phyloP scores from a whole-genome alignment of 2,797 vertebrate species.

The Myotis planiceps region DNA sequence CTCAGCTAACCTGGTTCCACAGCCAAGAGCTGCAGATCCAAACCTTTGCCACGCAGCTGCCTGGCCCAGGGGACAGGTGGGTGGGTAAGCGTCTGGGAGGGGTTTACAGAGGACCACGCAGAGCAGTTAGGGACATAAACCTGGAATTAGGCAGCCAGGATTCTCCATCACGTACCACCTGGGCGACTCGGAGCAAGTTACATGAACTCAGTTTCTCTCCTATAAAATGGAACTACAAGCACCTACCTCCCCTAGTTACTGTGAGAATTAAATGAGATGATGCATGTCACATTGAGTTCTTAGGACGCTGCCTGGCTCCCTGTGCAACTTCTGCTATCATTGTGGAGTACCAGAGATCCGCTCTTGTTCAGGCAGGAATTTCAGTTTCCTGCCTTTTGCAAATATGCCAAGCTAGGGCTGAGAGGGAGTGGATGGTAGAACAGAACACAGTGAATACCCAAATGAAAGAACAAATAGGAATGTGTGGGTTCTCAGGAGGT shows the following conservation, averaged over 20 bases:
- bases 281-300: not conserved
- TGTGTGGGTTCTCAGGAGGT: constrained; percentile 35
- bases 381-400: not conserved
- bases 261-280: not conserved
- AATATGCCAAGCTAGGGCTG: not conserved
- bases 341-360: not conserved
- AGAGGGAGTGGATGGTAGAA: not conserved
- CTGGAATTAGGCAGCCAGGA: not conserved
- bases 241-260: not conserved
- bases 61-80: too few relatives aligned
- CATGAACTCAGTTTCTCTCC: constrained; percentile 31
- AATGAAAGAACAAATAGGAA: not conserved
- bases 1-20: not conserved
- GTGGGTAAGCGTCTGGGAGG: not conserved
- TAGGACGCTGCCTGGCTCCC: not conserved
- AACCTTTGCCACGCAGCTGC: not conserved
- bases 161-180: not conserved
- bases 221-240: not conserved
- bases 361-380: not conserved
- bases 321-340: not conserved
- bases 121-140: not conserved
- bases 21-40: not conserved
- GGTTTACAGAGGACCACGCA: fast-evolving
- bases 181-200: not conserved
- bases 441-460: not conserved